phyloP scores from a whole-genome alignment of 2,888 invertebrate species.

The Tipula unca region DNA sequence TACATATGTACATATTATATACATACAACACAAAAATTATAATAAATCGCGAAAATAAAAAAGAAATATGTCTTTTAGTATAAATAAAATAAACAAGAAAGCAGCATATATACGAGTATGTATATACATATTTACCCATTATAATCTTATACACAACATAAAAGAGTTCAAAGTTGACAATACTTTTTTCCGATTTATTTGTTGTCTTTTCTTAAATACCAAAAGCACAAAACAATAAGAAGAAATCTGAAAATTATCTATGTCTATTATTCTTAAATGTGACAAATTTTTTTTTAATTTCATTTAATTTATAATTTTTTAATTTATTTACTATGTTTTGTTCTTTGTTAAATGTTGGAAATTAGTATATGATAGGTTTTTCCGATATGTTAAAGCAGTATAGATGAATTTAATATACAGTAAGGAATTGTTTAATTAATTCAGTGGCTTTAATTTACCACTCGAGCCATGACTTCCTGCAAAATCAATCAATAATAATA shows the following conservation, averaged over 20 bases:
- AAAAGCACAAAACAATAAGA: neutral
- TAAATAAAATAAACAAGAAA: neutral
- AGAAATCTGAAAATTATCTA: neutral
- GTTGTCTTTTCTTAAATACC: constrained; percentile 4
- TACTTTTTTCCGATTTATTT: neutral
- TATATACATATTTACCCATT: neutral
- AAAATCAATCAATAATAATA: too few relatives aligned
- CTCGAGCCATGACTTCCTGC: too few relatives aligned
- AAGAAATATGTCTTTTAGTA: neutral
- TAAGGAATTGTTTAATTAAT: too few relatives aligned
- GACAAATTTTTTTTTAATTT: neutral
- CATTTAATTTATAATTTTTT: neutral
- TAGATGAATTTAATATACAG: too few relatives aligned
- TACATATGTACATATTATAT: too few relatives aligned
- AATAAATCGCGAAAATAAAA: neutral
- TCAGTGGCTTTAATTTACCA: too few relatives aligned
- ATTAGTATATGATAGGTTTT: neutral
- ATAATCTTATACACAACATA: neutral
- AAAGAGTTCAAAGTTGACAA: constrained; percentile 8
- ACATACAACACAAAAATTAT: neutral
- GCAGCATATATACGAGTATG: neutral
- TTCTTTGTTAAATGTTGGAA: neutral
- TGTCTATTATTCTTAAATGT: neutral
- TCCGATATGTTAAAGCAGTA: neutral
- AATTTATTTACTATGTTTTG: neutral